phyloP scores from a whole-genome alignment of 2,888 invertebrate genomes.

The Tenthredo livida region DNA sequence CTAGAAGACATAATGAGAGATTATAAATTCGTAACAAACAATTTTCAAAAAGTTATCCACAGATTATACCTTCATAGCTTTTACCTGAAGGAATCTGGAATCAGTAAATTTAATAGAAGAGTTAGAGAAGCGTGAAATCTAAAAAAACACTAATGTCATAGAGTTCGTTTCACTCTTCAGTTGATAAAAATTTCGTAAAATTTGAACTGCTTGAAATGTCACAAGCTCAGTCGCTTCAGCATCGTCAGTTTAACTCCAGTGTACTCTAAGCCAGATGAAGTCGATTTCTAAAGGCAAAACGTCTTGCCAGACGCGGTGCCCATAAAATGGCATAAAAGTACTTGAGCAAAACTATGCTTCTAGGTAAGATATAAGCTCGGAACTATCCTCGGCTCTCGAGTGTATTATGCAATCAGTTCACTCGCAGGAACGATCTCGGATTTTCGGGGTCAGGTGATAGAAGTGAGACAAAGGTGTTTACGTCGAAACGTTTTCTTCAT shows the following conservation, averaged over 20 bases:
- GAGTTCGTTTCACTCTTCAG: neutral
- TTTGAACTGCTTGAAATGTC: neutral
- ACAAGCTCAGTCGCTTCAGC: constrained; percentile 12
- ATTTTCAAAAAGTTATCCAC: neutral
- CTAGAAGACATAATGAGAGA: neutral
- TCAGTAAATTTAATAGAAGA: neutral
- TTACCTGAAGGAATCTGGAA: neutral
- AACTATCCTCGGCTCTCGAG: neutral
- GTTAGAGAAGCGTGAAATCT: neutral
- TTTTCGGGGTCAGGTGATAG: neutral
- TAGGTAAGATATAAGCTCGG: neutral
- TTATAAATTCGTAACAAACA: too few species aligned
- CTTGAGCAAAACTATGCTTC: neutral
- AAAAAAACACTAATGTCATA: neutral
- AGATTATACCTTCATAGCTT: neutral
- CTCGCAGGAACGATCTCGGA: neutral
- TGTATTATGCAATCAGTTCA: neutral
- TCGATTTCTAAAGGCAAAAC: constrained; percentile 32
- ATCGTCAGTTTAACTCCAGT: neutral
- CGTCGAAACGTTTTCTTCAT: neutral
- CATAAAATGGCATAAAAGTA: constrained; percentile 25
- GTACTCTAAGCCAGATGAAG: neutral
- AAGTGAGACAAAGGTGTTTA: neutral
- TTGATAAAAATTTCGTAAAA: neutral
- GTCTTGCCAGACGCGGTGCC: neutral